Conservation (phyloP, 2,888 invertebrate species). For the Drosophila prostipennis region DNA sequence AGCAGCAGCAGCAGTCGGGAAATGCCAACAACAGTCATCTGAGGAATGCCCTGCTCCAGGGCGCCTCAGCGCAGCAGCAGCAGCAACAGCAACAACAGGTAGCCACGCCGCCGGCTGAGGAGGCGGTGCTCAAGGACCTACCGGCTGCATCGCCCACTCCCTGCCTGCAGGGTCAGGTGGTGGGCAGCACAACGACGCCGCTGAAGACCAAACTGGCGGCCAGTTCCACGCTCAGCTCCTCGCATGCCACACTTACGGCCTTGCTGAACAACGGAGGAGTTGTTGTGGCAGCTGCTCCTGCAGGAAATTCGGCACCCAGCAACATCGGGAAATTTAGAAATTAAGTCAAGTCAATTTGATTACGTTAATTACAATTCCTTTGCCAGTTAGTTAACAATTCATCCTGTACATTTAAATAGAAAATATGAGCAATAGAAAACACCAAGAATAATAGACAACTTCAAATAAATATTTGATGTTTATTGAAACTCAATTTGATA, state of each 20-base stretch:
- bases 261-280: constrained; percentile 77
- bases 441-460: constrained; percentile 1
- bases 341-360: background rate
- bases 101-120: constrained; percentile 41
- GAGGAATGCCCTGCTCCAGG: constrained; percentile 82
- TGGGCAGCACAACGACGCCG: constrained; percentile 64
- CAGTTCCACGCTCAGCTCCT: constrained; percentile 82
- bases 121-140: constrained; percentile 47
- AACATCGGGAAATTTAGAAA: constrained; percentile 22
- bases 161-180: constrained; percentile 64
- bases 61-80: constrained; percentile 51
- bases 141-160: constrained; percentile 46
- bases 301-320: constrained; percentile 13
- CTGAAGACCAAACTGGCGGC: constrained; percentile 61
- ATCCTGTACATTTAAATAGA: background rate
- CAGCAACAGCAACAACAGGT: constrained; percentile 24
- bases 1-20: constrained; percentile 69
- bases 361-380: background rate
- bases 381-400: background rate
- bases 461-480: constrained; percentile 70
- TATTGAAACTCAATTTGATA: constrained; percentile 79
- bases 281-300: constrained; percentile 17
- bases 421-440: background rate
- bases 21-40: constrained; percentile 78
- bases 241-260: constrained; percentile 84